A percentile compares a stretch with the other conserved stretches of the same genome.
These are phyloP conservation scores for Pyrgus malvae DNA, from an alignment of 2,888 invertebrate genomes.

Conservation along the genomic window DNA sequence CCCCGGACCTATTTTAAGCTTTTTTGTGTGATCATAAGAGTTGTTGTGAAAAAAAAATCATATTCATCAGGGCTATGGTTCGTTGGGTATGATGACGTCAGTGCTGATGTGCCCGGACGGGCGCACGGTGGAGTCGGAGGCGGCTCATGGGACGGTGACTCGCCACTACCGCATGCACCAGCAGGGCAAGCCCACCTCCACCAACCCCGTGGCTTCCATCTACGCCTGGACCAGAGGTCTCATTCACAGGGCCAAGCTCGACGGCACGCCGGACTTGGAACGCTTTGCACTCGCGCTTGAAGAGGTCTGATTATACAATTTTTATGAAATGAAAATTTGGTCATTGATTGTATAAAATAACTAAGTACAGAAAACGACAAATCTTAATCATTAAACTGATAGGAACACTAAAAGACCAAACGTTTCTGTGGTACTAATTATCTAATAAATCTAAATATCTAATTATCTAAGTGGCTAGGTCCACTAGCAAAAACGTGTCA, in stretches of 20 bases:
- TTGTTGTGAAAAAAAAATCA: no score
- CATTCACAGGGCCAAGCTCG: conserved; percentile 91
- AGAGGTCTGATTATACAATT: conserved; percentile 63
- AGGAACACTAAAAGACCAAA: no score
- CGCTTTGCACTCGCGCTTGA: conserved; percentile 88
- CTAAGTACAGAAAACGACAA: no score
- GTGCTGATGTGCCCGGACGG: conserved; percentile 93
- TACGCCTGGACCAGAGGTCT: conserved; percentile 95
- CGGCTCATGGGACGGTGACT: conserved; percentile 96
- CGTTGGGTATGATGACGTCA: conserved; percentile 95
- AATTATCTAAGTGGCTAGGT: no score
- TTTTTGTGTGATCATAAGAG: no score
- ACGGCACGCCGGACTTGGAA: conserved; percentile 87
- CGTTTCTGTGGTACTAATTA: no score
- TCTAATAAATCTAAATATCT: no score
- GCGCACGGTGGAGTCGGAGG: conserved; percentile 94
- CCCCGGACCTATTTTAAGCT: no score
- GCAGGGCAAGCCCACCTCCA: conserved; percentile 92
- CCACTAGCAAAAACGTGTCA: no score
- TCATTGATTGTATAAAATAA: no score
- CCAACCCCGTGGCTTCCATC: conserved; percentile 95
- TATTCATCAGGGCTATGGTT: conserved; percentile 84
- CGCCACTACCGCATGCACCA: conserved; percentile 94
- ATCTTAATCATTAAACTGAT: no score
- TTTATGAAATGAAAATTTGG: neutral